A percentile compares a stretch with the other conserved stretches of the same genome.
phyloP scores from a whole-genome alignment of 2,797 vertebrate species.

The Gephyroberyx darwinii region DNA sequence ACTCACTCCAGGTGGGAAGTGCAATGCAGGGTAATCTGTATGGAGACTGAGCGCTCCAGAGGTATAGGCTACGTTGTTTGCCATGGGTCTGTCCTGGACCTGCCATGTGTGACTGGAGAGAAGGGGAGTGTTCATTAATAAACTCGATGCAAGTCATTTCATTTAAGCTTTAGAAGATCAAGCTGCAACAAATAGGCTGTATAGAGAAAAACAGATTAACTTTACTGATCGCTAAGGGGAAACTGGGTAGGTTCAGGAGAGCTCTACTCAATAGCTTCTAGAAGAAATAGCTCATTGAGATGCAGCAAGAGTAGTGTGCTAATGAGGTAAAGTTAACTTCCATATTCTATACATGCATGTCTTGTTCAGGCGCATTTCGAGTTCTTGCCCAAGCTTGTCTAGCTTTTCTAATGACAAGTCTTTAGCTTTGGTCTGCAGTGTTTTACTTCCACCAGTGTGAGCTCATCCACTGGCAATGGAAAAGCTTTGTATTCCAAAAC shows the following conservation, averaged over 20 bases:
- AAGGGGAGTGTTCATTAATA: conserved; percentile 51
- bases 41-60: conserved; percentile 89
- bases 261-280: conserved; percentile 52
- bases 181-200: conserved; percentile 41
- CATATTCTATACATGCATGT: conserved; percentile 59
- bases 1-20: conserved; percentile 93
- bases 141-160: conserved; percentile 49
- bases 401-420: conserved; percentile 38
- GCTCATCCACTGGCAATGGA: conserved; percentile 68
- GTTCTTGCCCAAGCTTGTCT: conserved; percentile 8
- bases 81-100: conserved; percentile 91
- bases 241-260: conserved; percentile 46
- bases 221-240: conserved; percentile 52
- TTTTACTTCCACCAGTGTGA: conserved; percentile 65
- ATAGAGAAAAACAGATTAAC: conserved; percentile 51
- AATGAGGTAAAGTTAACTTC: conserved; percentile 68
- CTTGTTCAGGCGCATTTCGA: conserved; percentile 51
- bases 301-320: conserved; percentile 57
- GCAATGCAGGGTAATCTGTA: conserved; percentile 93
- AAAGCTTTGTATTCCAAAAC: conserved; percentile 63
- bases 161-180: conserved; percentile 55
- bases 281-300: conserved; percentile 68
- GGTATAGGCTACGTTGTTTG: conserved; percentile 96
- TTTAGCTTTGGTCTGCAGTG: conserved; percentile 41
- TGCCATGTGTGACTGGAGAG: conserved; percentile 92